Percentiles rank a stretch among this genome's conserved stretches.
phyloP scores from a whole-genome alignment of 1,140 invertebrate species.

The Drosophila murphyi region DNA sequence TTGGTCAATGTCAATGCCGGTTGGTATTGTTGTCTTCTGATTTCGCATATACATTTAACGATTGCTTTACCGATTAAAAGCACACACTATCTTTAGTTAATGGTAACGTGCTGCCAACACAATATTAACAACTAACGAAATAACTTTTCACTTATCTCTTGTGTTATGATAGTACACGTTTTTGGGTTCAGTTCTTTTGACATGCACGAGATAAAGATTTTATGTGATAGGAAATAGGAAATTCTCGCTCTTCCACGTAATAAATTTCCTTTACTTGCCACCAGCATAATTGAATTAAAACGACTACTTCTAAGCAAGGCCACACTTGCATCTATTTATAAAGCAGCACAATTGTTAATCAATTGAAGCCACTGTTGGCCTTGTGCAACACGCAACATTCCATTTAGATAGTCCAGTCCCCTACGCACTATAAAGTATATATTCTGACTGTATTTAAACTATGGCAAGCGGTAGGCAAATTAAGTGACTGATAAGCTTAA shows the following conservation, averaged over 20 bases:
- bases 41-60: slow-evolving; percentile 12
- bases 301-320: not conserved
- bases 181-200: not conserved
- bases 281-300: not conserved
- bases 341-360: slow-evolving; percentile 17
- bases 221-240: not conserved
- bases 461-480: slow-evolving; percentile 57
- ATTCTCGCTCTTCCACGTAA: not conserved
- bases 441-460: not conserved
- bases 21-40: slow-evolving; percentile 18
- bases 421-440: slow-evolving; percentile 2
- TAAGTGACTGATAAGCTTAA: slow-evolving; percentile 29
- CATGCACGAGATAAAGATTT: not conserved
- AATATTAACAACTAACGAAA: slow-evolving; percentile 37
- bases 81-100: slow-evolving; percentile 25
- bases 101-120: slow-evolving; percentile 26
- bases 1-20: slow-evolving; percentile 74
- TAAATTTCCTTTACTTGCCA: not conserved
- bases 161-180: not conserved
- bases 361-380: slow-evolving; percentile 20
- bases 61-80: slow-evolving; percentile 31
- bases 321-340: slow-evolving; percentile 9
- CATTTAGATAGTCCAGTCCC: slow-evolving; percentile 21
- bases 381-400: slow-evolving; percentile 31
- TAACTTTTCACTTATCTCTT: slow-evolving; percentile 2